Evolutionary conservation across 2,888 invertebrate genomes (phyloP).

Genomic region (Hydrotaea diabolus): DNA sequence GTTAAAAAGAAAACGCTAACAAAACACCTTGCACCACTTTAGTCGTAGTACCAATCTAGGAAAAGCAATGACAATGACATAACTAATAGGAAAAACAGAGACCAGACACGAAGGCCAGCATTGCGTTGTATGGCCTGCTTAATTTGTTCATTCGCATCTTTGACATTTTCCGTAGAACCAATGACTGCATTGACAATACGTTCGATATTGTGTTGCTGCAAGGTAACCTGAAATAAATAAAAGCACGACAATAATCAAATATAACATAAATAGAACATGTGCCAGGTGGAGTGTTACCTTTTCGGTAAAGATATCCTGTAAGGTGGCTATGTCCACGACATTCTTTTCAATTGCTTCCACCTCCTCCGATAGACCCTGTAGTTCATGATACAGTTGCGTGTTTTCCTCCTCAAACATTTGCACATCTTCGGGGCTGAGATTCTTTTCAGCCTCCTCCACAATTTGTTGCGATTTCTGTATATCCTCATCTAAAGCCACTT

Average conservation of each 20-base stretch:
- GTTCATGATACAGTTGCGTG: slow-evolving; percentile 90
- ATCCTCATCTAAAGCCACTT: slow-evolving; percentile 78
- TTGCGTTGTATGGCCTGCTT: slow-evolving; percentile 98
- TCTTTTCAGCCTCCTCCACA: slow-evolving; percentile 75
- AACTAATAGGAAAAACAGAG: slow-evolving; percentile 96
- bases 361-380: slow-evolving; percentile 94
- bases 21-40: slow-evolving; percentile 69
- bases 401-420: slow-evolving; percentile 97
- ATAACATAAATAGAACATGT: neutral
- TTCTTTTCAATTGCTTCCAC: slow-evolving; percentile 94
- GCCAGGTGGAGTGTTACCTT: slow-evolving; percentile 83
- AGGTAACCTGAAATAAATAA: slow-evolving; percentile 84
- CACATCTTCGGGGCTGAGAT: slow-evolving; percentile 91
- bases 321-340: slow-evolving; percentile 96
- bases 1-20: neutral
- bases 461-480: slow-evolving; percentile 75
- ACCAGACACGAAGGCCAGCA: slow-evolving; percentile 96
- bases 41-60: slow-evolving; percentile 99
- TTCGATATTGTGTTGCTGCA: slow-evolving; percentile 97
- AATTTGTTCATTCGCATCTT: slow-evolving; percentile 98
- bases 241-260: neutral
- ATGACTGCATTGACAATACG: slow-evolving; percentile 93
- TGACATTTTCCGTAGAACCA: slow-evolving; percentile 96
- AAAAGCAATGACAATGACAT: slow-evolving; percentile 97
- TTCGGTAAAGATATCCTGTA: slow-evolving; percentile 98